These are phyloP conservation scores for Emydura subglobosa DNA, from an alignment of 2,113 vertebrate species.

Conservation along the genomic window DNA sequence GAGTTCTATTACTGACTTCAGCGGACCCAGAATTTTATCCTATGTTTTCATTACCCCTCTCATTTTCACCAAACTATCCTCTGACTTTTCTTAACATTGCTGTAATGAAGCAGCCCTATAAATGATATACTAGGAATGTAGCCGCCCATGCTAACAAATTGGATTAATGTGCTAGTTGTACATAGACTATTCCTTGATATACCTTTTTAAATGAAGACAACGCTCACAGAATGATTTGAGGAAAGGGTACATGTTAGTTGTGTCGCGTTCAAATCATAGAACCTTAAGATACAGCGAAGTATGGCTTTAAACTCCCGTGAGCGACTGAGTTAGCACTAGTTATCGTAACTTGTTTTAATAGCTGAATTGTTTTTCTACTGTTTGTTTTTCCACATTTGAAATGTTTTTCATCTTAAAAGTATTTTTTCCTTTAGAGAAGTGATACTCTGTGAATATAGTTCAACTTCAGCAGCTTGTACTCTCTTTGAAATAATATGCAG, in stretches of 20 bases:
- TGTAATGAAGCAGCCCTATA: neutral
- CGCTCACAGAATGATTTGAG: neutral
- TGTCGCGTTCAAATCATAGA: neutral
- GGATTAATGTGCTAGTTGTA: neutral
- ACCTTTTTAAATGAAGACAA: neutral
- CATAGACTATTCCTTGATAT: neutral
- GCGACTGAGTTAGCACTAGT: neutral
- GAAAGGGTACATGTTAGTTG: fast-evolving
- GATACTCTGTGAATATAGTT: neutral
- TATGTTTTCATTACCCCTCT: neutral
- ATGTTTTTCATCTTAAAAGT: neutral
- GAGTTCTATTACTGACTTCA: neutral
- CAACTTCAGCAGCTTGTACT: neutral
- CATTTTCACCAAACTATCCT: neutral
- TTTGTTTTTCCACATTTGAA: neutral
- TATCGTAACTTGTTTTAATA: neutral
- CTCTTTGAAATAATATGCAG: neutral
- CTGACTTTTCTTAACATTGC: neutral
- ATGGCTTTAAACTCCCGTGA: neutral
- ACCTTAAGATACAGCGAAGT: neutral
- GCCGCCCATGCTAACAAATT: neutral
- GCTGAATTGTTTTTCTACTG: neutral
- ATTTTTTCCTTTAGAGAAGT: fast-evolving
- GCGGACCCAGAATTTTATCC: neutral
- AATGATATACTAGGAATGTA: neutral